A percentile compares a stretch with the other conserved stretches of the same genome.
These are phyloP conservation scores for Drosophila rellima DNA, from an alignment of 2,888 invertebrate genomes.

Conservation along the genomic window DNA sequence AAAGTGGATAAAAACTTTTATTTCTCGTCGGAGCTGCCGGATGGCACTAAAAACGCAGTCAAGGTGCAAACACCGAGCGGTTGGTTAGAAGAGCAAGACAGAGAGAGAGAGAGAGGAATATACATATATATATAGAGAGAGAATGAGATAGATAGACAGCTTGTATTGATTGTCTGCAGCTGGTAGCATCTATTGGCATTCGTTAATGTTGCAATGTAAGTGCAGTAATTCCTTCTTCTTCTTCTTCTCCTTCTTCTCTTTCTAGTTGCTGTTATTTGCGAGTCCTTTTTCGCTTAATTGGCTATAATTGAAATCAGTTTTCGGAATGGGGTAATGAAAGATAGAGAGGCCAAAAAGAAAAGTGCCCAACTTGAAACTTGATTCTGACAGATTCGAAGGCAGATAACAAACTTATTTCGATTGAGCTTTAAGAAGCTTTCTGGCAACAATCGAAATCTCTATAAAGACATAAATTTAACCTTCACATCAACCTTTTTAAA, in stretches of 20 bases:
- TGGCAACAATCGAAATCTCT: not conserved
- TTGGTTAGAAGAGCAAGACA: not conserved
- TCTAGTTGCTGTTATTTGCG: conserved; percentile 21
- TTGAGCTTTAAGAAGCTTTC: conserved; percentile 3
- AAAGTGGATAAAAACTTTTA: conserved; percentile 60
- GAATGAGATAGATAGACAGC: not conserved
- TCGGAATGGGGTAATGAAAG: not conserved
- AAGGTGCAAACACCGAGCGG: conserved; percentile 51
- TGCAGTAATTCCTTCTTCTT: conserved; percentile 25
- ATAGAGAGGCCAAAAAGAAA: not conserved
- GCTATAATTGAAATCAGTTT: conserved; percentile 70
- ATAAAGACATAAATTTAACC: not conserved
- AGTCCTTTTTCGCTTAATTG: conserved; percentile 63
- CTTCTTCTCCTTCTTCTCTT: conserved; percentile 2
- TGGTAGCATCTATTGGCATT: conserved; percentile 52
- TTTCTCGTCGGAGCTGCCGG: conserved; percentile 19
- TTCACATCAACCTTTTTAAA: no score
- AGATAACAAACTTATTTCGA: not conserved
- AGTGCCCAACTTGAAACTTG: conserved; percentile 6
- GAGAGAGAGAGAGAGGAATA: not conserved
- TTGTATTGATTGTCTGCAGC: conserved; percentile 53
- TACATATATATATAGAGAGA: not conserved
- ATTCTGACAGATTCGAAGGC: not conserved
- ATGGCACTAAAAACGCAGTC: conserved; percentile 37
- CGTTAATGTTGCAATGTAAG: conserved; percentile 56